These are phyloP conservation scores for Procambarus virginalis DNA, from an alignment of 1,140 invertebrate species.

Conservation along the genomic window DNA sequence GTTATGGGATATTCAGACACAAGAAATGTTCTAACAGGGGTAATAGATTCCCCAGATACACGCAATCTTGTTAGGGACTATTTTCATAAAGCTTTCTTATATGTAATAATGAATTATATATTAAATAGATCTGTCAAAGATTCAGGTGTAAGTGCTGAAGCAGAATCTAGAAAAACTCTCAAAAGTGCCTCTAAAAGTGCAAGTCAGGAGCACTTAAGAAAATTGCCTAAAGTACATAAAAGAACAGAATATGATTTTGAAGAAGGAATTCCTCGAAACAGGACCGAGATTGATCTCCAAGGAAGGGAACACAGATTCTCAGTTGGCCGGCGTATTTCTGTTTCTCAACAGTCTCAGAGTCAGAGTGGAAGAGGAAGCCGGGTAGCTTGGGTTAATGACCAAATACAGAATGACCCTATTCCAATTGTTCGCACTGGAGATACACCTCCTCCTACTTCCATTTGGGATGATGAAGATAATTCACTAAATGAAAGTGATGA, in stretches of 20 bases:
- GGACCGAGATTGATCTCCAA: neutral
- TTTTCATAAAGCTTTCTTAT: constrained; percentile 75
- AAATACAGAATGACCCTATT: neutral
- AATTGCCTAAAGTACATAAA: constrained; percentile 50
- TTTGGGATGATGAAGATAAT: constrained; percentile 41
- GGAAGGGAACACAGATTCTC: neutral
- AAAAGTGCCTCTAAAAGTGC: neutral
- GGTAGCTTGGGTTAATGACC: constrained; percentile 62
- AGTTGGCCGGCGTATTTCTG: constrained; percentile 22
- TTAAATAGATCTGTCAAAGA: constrained; percentile 67
- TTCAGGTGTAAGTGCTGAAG: neutral
- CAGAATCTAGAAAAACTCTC: neutral
- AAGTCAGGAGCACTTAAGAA: constrained; percentile 46
- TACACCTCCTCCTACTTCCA: constrained; percentile 7
- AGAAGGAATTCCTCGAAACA: constrained; percentile 9
- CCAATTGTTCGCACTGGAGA: constrained; percentile 8
- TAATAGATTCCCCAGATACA: constrained; percentile 75
- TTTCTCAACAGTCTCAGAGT: constrained; percentile 20
- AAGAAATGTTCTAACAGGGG: constrained; percentile 76
- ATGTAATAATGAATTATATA: constrained; percentile 75
- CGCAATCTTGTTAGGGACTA: constrained; percentile 73
- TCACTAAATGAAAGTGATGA: neutral
- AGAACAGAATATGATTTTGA: constrained; percentile 39
- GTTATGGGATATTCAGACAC: constrained; percentile 75
- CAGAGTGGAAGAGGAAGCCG: constrained; percentile 67